A percentile compares a stretch with the other conserved stretches of the same genome.
Evolutionary conservation across 2,888 invertebrate species (phyloP).

Genomic region (Tanytarsus gracilentus): DNA sequence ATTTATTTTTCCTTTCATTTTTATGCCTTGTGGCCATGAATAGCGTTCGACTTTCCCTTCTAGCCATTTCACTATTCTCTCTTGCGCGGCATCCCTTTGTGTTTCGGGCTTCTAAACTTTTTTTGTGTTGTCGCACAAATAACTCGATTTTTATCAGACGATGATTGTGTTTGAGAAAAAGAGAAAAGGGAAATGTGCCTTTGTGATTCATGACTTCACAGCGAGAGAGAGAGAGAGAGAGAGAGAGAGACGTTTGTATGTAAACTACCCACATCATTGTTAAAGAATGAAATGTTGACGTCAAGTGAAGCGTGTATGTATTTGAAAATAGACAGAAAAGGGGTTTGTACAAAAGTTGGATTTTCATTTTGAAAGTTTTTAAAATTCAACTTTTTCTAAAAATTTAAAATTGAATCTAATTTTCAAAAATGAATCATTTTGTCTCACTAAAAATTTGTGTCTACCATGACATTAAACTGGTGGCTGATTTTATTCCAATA

Average conservation of each 20-base stretch:
- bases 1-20: constrained; percentile 18
- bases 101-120: not conserved
- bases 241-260: too few relatives aligned
- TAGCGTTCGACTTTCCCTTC: not conserved
- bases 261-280: constrained; percentile 15
- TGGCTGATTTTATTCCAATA: too few relatives aligned
- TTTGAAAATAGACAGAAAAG: not conserved
- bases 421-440: too few relatives aligned
- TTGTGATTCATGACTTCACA: constrained; percentile 6
- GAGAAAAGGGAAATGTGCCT: not conserved
- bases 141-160: constrained; percentile 11
- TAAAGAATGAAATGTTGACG: constrained; percentile 13
- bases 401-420: too few relatives aligned
- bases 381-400: too few relatives aligned
- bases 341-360: too few relatives aligned
- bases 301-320: not conserved
- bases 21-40: not conserved
- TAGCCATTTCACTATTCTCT: not conserved
- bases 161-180: too few relatives aligned
- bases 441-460: too few relatives aligned
- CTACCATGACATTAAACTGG: too few relatives aligned
- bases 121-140: not conserved
- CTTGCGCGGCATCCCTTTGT: not conserved
- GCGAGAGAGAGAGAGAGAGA: too few relatives aligned
- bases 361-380: too few relatives aligned